Evolutionary conservation across 2,113 vertebrate genomes (phyloP).

Genomic region (Romanogobio albipinnatus): DNA sequence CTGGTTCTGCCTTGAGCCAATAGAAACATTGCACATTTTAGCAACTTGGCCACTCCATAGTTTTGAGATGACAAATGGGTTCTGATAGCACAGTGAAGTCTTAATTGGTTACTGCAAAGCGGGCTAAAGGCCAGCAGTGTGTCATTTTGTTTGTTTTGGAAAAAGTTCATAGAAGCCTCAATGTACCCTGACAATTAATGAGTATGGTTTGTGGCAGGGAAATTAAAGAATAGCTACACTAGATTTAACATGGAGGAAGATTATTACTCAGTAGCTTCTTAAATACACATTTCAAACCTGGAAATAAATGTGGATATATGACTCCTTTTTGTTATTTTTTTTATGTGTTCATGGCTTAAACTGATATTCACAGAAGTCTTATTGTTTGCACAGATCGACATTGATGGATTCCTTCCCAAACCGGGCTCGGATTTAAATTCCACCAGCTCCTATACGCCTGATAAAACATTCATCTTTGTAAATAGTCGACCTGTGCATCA

Average conservation of each 20-base stretch:
- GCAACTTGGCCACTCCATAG: slow-evolving; percentile 63
- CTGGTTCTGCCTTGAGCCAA: slow-evolving; percentile 43
- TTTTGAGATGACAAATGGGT: slow-evolving; percentile 69
- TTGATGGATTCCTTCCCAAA: slow-evolving; percentile 92
- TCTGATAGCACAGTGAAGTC: slow-evolving; percentile 58
- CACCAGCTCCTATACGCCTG: slow-evolving; percentile 83
- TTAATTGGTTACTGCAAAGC: slow-evolving; percentile 55
- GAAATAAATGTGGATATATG: neutral
- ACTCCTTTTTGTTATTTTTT: neutral
- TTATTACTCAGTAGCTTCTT: neutral
- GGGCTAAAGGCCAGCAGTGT: slow-evolving; percentile 43
- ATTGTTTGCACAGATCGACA: slow-evolving; percentile 78
- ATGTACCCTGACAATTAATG: slow-evolving; percentile 35
- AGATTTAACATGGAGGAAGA: neutral
- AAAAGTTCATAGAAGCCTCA: slow-evolving; percentile 23
- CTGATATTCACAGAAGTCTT: slow-evolving; percentile 8
- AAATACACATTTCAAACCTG: neutral
- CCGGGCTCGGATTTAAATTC: slow-evolving; percentile 77
- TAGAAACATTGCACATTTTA: slow-evolving; percentile 56
- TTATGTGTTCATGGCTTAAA: neutral
- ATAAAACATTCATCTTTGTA: slow-evolving; percentile 89
- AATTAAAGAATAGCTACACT: neutral
- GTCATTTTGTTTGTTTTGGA: slow-evolving; percentile 55
- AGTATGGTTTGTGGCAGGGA: neutral
- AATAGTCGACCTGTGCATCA: slow-evolving; percentile 88